Conservation (phyloP, 1,140 invertebrate genomes). For the Cyrtorhinus lividipennis region DNA sequence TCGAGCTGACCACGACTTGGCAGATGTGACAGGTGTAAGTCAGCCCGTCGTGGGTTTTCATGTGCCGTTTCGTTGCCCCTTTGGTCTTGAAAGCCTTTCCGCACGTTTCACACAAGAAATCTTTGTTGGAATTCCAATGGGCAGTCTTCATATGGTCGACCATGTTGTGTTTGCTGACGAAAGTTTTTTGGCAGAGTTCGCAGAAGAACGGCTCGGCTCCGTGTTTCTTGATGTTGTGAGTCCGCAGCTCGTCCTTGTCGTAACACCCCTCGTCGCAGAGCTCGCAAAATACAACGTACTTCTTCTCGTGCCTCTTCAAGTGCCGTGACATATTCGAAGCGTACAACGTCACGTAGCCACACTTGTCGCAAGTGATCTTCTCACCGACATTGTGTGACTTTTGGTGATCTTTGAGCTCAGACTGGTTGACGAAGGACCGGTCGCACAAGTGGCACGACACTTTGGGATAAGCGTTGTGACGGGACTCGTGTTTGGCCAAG, state of each 20-base stretch:
- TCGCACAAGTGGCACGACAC: constrained; percentile 11
- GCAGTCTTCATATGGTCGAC: constrained; percentile 23
- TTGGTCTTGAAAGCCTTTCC: constrained; percentile 39
- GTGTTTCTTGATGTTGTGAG: constrained; percentile 29
- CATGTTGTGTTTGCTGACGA: constrained; percentile 29
- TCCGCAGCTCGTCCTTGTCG: constrained; percentile 30
- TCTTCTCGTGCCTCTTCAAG: constrained; percentile 31
- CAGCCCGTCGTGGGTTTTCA: constrained; percentile 37
- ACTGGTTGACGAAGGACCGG: constrained; percentile 9
- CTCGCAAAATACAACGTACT: constrained; percentile 30
- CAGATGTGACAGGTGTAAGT: constrained; percentile 53
- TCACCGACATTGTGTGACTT: constrained; percentile 14
- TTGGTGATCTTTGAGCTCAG: constrained; percentile 15
- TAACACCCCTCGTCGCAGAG: constrained; percentile 35
- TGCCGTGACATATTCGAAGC: constrained; percentile 31
- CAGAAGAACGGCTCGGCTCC: constrained; percentile 39
- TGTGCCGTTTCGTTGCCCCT: constrained; percentile 40
- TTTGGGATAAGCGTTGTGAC: constrained; percentile 8
- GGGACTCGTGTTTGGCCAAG: neutral
- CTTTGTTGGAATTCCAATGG: constrained; percentile 25
- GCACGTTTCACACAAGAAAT: constrained; percentile 36
- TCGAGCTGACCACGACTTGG: constrained; percentile 54
- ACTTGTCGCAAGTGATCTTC: neutral
- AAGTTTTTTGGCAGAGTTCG: constrained; percentile 37
- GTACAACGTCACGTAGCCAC: constrained; percentile 23